A percentile compares a stretch with the other conserved stretches of the same genome.
phyloP scores from a whole-genome alignment of 2,888 invertebrate genomes.

The Venusia cambrica region DNA sequence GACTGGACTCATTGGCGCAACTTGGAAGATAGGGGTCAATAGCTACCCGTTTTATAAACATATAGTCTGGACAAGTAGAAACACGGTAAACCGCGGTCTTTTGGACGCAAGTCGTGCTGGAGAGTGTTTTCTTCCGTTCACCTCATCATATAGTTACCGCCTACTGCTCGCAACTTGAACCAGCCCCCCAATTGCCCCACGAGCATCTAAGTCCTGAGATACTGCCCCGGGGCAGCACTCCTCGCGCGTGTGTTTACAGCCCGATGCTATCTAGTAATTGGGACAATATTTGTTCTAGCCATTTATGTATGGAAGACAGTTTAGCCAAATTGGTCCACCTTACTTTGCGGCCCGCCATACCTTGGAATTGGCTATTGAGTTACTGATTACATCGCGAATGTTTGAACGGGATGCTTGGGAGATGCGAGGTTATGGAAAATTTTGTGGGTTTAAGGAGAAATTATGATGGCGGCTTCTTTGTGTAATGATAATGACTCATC shows the following conservation, averaged over 20 bases:
- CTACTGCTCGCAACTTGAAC: constrained; percentile 34
- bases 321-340: constrained; percentile 56
- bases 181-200: constrained; percentile 45
- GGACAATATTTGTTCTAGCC: constrained; percentile 76
- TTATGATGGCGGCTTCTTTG: constrained; percentile 19
- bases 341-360: constrained; percentile 16
- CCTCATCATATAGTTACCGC: no score
- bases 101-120: no score
- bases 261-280: constrained; percentile 77
- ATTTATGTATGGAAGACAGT: constrained; percentile 59
- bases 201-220: constrained; percentile 54
- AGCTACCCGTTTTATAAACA: no score
- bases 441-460: constrained; percentile 4
- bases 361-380: constrained; percentile 48
- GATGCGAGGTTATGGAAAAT: constrained; percentile 19
- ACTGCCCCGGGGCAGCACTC: constrained; percentile 67
- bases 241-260: constrained; percentile 66
- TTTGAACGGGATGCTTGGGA: constrained; percentile 25
- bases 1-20: no score
- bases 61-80: no score
- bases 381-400: constrained; percentile 53
- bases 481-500: no score
- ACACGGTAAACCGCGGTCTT: no score
- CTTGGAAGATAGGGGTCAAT: no score
- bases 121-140: no score